Evolutionary conservation across 2,797 vertebrate genomes (phyloP).

Genomic region (Chloroceryle amazona): DNA sequence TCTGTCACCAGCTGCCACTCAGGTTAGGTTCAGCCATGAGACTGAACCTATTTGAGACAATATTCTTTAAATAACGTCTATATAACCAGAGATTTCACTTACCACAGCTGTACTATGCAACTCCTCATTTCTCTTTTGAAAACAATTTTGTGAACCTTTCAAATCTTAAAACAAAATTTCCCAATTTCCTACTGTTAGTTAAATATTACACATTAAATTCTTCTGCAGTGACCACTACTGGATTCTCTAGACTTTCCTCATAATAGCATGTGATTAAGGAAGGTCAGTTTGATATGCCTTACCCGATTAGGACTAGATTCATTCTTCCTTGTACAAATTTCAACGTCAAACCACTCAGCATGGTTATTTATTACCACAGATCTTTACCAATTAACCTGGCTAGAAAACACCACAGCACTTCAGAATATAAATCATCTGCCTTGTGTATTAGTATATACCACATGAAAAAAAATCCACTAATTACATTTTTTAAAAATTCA

Average conservation of each 20-base stretch:
- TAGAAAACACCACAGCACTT: neutral
- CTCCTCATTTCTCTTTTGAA: slow-evolving; percentile 40
- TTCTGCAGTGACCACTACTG: neutral
- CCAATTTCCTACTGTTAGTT: neutral
- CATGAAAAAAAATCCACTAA: rapidly evolving
- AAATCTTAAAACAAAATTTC: neutral
- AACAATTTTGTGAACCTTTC: neutral
- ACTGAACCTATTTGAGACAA: neutral
- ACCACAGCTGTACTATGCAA: slow-evolving; percentile 24
- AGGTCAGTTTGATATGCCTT: neutral
- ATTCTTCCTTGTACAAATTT: neutral
- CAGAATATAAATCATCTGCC: neutral
- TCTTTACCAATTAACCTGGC: neutral
- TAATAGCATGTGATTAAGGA: neutral
- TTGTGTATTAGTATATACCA: neutral
- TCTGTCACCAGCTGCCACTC: slow-evolving; percentile 12
- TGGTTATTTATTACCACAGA: neutral
- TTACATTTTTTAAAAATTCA: neutral
- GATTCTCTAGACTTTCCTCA: neutral
- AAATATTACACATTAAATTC: neutral
- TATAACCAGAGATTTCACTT: slow-evolving; percentile 23
- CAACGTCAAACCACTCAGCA: neutral
- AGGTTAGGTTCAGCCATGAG: neutral
- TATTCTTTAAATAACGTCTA: slow-evolving; percentile 28
- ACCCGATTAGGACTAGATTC: neutral